Base-by-base conservation (phyloP, 2,797 vertebrate genomes). In the Falco columbarius region DNA sequence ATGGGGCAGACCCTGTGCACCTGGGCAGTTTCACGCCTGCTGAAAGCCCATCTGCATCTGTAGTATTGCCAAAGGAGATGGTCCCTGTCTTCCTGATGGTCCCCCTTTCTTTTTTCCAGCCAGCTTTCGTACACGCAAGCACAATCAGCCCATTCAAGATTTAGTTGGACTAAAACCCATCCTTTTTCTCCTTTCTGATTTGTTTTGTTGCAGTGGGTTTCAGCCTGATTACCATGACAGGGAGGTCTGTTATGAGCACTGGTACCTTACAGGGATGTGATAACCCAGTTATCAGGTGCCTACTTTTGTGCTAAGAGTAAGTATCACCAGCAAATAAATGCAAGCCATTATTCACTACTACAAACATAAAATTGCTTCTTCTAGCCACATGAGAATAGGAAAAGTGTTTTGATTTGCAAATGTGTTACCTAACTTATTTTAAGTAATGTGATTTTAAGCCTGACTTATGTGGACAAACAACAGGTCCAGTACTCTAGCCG, bases 361-460 rank as follows among this genome's bases (percentile, higher is more conserved):
- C 34, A 80, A 82, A 46, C n/a, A 42, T 56, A 16, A 86, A 68
- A 86, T 17, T 44, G 13, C 38, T 91, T 91, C 47, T 66, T 91
- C 44, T 22, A 80, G 56, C 54, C 56, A 47, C 72, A 83, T 36
- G 14, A 59, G 47, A 70, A 68, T 3, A 86, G 23, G n/a, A 73
- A 34, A 94, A 95, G 42, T 36, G 51, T 47, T 93, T 90, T 58
- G 88, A 84, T 82, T 67, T 95, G 81, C 46, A 89, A 72, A 93
- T 38, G 55, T 59, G 58, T 49, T 93, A 87, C 81, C 21, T 72
- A 81, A 77, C 67, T 89, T 88, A 36, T 91, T 93, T 89, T 61
- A 94, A 87, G 49, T 83, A 63, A 80, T 12, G 12, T 63, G 59
- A 92, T 85, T 93, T 95, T 85, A 92, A 95, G 83, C 34, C n/a